A percentile compares a stretch with the other conserved stretches of the same genome.
phyloP scores from a whole-genome alignment of 2,113 vertebrate genomes.

The Casuarius casuarius region DNA sequence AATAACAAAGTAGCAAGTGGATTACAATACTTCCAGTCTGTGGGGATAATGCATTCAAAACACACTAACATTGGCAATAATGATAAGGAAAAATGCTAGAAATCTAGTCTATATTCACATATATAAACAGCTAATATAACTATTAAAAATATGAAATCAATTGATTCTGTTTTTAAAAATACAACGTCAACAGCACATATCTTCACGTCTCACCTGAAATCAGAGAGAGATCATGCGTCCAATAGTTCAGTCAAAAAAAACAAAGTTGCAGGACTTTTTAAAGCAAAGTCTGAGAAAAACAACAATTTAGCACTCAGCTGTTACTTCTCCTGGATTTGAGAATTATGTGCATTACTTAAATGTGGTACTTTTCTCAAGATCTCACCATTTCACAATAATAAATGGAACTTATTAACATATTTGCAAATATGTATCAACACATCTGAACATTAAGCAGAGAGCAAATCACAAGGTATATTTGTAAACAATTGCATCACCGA shows the following conservation, averaged over 20 bases:
- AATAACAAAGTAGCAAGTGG: not conserved
- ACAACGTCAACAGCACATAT: not conserved
- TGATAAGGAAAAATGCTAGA: not conserved
- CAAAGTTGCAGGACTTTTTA: not conserved
- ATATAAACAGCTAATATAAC: not conserved
- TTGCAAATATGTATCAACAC: not conserved
- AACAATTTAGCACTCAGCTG: not conserved
- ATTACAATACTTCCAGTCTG: not conserved
- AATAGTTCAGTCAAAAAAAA: not conserved
- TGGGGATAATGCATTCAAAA: not conserved
- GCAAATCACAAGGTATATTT: not conserved
- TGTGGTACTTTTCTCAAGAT: not conserved
- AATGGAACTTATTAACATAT: not conserved
- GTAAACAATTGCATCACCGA: not conserved
- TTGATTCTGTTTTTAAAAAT: not conserved
- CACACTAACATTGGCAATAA: not conserved
- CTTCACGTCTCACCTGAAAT: not conserved
- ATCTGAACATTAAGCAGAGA: not conserved
- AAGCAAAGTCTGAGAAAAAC: not conserved
- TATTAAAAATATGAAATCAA: not conserved
- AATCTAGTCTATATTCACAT: no score
- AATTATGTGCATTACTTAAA: not conserved
- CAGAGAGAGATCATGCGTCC: not conserved
- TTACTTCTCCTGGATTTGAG: not conserved
- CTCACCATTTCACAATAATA: not conserved